Conservation (phyloP, 2,888 invertebrate species). For the Pardosa pseudoannulata region DNA sequence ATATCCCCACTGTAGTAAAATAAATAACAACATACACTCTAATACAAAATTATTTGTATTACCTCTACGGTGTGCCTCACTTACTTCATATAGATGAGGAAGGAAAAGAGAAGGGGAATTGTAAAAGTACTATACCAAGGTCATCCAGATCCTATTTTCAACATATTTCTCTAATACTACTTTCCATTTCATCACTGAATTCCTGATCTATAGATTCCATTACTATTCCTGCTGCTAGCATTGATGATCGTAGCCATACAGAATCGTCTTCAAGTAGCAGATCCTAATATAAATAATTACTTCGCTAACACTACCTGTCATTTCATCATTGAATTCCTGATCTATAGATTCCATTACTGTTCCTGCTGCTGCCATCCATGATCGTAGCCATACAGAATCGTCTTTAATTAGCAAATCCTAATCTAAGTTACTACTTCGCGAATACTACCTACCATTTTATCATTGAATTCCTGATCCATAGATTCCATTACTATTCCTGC, state of each 20-base stretch:
- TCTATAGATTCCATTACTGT: neutral
- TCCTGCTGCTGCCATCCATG: neutral
- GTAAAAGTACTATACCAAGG: too few relatives aligned
- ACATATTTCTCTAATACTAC: neutral
- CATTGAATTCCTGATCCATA: neutral
- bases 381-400: neutral
- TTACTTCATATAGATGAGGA: too few relatives aligned
- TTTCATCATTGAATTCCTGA: neutral
- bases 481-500: slow-evolving; percentile 13
- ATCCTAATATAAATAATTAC: neutral
- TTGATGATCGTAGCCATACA: too few relatives aligned
- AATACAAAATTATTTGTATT: too few relatives aligned
- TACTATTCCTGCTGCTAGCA: neutral
- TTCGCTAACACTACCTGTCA: neutral
- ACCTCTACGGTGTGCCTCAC: too few relatives aligned
- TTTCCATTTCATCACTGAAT: neutral
- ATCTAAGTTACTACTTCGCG: too few relatives aligned
- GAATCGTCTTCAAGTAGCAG: neutral
- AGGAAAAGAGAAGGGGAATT: too few relatives aligned
- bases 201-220: neutral
- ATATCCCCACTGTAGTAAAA: too few relatives aligned
- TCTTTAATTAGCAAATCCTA: too few relatives aligned
- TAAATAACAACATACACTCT: too few relatives aligned
- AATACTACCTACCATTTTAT: neutral
- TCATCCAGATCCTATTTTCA: neutral